A percentile compares a stretch with the other conserved stretches of the same genome.
Evolutionary conservation across 2,888 invertebrate genomes (phyloP).

Genomic region (Dugesia japonica): DNA sequence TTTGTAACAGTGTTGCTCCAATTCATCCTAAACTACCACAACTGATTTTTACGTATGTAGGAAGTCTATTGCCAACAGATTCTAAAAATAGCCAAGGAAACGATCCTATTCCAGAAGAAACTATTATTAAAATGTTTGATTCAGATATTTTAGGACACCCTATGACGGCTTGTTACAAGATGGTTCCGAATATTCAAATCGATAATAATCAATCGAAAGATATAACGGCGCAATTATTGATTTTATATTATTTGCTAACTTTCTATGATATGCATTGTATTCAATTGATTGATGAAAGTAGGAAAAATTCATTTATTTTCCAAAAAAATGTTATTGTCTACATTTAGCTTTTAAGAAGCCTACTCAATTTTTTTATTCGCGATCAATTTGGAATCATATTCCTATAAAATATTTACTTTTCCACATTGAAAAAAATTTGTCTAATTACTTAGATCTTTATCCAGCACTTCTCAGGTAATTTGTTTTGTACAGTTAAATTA

Average conservation of each 20-base stretch:
- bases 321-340: no score
- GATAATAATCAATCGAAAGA: background rate
- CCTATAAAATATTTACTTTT: background rate
- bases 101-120: background rate
- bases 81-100: slow-evolving; percentile 1
- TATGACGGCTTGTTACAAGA: background rate
- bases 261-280: background rate
- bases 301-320: background rate
- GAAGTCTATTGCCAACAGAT: slow-evolving; percentile 49
- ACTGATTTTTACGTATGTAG: slow-evolving; percentile 80
- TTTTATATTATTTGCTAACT: background rate
- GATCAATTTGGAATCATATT: background rate
- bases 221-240: background rate
- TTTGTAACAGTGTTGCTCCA: slow-evolving; percentile 71
- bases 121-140: background rate
- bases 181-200: background rate
- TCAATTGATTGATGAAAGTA: background rate
- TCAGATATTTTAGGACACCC: background rate
- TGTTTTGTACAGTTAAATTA: no score
- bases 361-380: background rate
- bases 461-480: background rate
- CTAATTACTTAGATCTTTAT: background rate
- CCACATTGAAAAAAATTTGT: background rate
- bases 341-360: background rate
- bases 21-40: slow-evolving; percentile 79